Evolutionary conservation across 1,140 invertebrate species (phyloP).

Genomic region (Metopolophium dirhodum): DNA sequence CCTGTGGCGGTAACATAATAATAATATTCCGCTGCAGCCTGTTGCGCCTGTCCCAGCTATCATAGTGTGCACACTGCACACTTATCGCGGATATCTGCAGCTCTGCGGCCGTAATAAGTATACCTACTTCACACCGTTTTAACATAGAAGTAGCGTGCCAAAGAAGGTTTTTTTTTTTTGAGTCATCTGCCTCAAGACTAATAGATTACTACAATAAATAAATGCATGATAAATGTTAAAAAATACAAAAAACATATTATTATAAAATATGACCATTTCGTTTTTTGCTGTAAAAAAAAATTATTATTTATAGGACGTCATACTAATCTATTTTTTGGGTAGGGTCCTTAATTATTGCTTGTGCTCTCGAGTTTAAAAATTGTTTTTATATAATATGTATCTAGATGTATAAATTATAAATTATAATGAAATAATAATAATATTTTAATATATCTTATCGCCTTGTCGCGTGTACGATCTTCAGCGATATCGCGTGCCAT

Average conservation of each 20-base stretch:
- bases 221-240: too few species aligned
- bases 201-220: too few species aligned
- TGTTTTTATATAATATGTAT: not conserved
- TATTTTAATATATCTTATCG: not conserved
- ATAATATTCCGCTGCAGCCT: not conserved
- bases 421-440: too few species aligned
- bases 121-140: too few species aligned
- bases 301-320: not conserved
- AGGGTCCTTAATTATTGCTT: not conserved
- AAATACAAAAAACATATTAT: too few species aligned
- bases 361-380: not conserved
- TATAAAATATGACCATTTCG: too few species aligned
- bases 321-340: not conserved
- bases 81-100: not conserved
- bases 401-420: too few species aligned
- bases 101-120: not conserved
- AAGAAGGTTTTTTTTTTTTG: too few species aligned
- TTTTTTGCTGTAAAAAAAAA: too few species aligned
- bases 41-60: not conserved
- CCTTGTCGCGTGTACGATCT: not conserved
- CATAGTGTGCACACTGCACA: not conserved
- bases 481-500: not conserved
- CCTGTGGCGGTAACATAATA: not conserved
- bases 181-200: too few species aligned
- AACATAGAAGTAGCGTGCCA: too few species aligned